Conservation (phyloP, 2,113 vertebrate species). For the Psittacara wagleri region DNA sequence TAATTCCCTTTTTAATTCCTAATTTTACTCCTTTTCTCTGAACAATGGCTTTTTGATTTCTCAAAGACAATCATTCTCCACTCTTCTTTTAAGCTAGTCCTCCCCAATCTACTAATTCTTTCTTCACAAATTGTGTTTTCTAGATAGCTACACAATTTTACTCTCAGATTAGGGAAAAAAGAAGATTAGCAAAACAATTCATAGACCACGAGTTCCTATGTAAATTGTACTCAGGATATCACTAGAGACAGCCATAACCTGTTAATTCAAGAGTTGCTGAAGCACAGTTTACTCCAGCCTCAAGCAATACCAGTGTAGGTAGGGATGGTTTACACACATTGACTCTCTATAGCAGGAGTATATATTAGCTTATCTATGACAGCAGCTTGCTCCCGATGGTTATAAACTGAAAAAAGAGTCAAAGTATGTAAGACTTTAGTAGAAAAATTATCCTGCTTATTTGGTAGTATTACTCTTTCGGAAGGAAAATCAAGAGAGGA, state of each 20-base stretch:
- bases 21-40: neutral
- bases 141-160: neutral
- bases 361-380: constrained; percentile 56
- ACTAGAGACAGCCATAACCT: constrained; percentile 57
- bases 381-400: constrained; percentile 56
- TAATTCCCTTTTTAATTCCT: neutral
- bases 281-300: constrained; percentile 55
- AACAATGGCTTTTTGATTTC: neutral
- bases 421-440: constrained; percentile 12
- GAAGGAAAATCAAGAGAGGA: neutral
- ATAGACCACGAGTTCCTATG: neutral
- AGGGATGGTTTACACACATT: constrained; percentile 10
- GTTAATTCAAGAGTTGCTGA: constrained; percentile 53
- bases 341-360: constrained; percentile 34
- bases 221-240: neutral
- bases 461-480: neutral
- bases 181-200: neutral
- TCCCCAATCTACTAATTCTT: neutral
- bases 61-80: neutral
- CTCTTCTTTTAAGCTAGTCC: neutral
- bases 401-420: constrained; percentile 39
- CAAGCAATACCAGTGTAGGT: constrained; percentile 36
- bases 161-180: neutral
- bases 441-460: constrained; percentile 30
- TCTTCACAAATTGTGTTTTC: neutral